Conservation (phyloP, 2,797 vertebrate species). For the Eulemur albifrons region DNA sequence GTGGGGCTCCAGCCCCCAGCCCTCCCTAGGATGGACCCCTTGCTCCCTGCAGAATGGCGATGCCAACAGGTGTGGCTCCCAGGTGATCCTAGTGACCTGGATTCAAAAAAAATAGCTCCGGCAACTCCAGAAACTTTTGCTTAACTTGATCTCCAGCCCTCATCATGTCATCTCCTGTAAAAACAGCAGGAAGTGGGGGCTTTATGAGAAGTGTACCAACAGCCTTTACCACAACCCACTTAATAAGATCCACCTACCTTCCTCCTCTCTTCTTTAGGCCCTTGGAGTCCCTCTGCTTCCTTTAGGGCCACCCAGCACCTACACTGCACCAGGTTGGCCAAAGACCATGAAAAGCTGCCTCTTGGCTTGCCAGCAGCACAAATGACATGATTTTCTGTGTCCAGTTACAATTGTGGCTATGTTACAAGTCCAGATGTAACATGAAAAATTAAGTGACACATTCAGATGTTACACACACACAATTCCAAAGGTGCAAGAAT, state of each 20-base stretch:
- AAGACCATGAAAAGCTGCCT: background rate
- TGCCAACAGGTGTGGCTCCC: no score
- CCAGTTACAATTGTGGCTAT: background rate
- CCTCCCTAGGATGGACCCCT: accelerated
- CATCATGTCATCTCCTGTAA: background rate
- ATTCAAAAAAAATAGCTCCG: background rate
- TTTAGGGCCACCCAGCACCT: background rate
- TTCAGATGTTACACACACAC: background rate
- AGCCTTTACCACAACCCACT: background rate
- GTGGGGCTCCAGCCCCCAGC: background rate
- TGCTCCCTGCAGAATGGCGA: background rate
- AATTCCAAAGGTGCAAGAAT: background rate
- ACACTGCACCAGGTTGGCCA: accelerated
- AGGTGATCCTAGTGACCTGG: background rate
- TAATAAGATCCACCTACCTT: background rate
- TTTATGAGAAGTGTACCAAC: background rate
- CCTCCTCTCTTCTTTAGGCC: background rate
- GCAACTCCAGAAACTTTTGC: background rate
- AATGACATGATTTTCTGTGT: accelerated
- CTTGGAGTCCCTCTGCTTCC: background rate
- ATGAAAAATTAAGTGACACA: background rate
- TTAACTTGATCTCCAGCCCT: background rate
- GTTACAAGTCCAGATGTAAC: background rate
- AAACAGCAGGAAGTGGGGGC: background rate
- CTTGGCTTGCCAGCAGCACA: background rate